These are phyloP conservation scores for Drosophila picticornis DNA, from an alignment of 2,888 invertebrate genomes.

Conservation along the genomic window DNA sequence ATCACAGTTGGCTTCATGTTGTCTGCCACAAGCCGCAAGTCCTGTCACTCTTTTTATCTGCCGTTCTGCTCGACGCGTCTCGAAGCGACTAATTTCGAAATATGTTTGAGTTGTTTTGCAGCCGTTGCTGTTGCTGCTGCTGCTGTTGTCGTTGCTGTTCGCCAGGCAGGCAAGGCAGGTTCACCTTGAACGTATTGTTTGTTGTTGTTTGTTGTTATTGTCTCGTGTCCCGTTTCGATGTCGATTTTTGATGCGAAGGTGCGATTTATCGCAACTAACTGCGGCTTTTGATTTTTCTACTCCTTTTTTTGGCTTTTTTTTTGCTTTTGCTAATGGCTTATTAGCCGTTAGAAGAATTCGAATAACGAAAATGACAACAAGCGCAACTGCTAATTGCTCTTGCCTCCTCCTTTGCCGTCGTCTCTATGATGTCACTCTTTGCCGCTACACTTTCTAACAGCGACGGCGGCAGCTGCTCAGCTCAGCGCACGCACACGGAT, in stretches of 20 bases:
- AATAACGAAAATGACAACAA: slow-evolving; percentile 21
- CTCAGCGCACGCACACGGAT: slow-evolving; percentile 46
- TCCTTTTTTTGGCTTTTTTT: not conserved
- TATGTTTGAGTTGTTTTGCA: slow-evolving; percentile 47
- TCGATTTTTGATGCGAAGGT: slow-evolving; percentile 30
- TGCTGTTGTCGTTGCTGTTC: slow-evolving; percentile 35
- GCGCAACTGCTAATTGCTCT: slow-evolving; percentile 44
- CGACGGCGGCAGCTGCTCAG: slow-evolving; percentile 59
- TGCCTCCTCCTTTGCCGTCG: slow-evolving; percentile 2
- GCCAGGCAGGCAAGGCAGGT: slow-evolving; percentile 53
- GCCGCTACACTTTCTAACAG: slow-evolving; percentile 69
- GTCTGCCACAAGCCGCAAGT: slow-evolving; percentile 36
- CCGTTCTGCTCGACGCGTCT: slow-evolving; percentile 36
- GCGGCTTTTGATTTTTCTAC: slow-evolving; percentile 21
- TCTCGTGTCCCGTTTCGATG: slow-evolving; percentile 22
- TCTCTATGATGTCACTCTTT: slow-evolving; percentile 71
- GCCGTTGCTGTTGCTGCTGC: slow-evolving; percentile 34
- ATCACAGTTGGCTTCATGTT: slow-evolving; percentile 84
- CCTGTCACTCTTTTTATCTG: slow-evolving; percentile 40
- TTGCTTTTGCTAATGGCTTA: not conserved
- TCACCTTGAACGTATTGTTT: slow-evolving; percentile 65
- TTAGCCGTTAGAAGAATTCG: slow-evolving; percentile 24
- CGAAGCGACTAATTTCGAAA: slow-evolving; percentile 53
- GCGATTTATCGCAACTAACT: slow-evolving; percentile 38
- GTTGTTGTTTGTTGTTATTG: slow-evolving; percentile 62